phyloP scores from a whole-genome alignment of 2,797 vertebrate genomes.

The Nyctalus aviator region DNA sequence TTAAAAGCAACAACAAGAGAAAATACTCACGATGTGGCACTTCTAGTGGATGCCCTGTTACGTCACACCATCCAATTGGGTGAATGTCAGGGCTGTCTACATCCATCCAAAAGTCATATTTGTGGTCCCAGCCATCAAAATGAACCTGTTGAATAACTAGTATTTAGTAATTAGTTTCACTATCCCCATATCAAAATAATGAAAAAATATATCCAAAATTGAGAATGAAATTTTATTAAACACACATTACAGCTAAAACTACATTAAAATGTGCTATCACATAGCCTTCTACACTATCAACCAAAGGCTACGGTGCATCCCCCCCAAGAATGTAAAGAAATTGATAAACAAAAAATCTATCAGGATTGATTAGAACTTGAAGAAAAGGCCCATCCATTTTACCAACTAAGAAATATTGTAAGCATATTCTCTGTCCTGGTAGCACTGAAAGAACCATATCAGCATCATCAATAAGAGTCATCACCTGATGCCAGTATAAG shows the following conservation, averaged over 20 bases:
- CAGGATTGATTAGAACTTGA: background rate
- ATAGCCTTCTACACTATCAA: background rate
- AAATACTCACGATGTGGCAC: background rate
- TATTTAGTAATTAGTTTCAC: background rate
- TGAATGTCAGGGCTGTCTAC: constrained; percentile 60
- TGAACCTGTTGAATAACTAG: constrained; percentile 5
- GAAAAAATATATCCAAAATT: background rate
- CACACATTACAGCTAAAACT: background rate
- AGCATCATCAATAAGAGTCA: background rate
- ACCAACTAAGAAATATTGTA: background rate
- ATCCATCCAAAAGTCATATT: constrained; percentile 45
- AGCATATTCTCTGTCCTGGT: background rate
- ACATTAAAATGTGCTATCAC: background rate
- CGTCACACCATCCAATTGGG: background rate
- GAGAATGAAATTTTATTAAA: background rate
- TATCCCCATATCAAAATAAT: background rate
- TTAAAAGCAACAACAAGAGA: background rate
- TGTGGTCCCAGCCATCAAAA: constrained; percentile 72
- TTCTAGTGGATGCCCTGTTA: constrained; percentile 57
- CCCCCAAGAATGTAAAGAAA: constrained; percentile 1
- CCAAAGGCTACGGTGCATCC: background rate
- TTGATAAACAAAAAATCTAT: background rate
- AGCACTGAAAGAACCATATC: background rate
- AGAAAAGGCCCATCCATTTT: background rate
- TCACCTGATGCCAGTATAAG: background rate